Evolutionary conservation across 2,888 invertebrate genomes (phyloP).

Genomic region (Griposia aprilina): DNA sequence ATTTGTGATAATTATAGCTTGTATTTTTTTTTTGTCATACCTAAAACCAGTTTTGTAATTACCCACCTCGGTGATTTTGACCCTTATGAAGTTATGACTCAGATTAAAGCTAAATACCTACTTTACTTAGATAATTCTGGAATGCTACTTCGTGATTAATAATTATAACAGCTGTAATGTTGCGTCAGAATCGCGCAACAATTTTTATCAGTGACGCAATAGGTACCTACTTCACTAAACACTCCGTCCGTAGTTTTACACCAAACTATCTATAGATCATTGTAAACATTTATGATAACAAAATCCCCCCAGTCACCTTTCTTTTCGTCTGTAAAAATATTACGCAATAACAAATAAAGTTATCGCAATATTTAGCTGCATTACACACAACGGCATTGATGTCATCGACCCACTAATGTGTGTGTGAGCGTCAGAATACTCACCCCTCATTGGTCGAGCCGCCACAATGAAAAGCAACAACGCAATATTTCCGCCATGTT

Average conservation of each 20-base stretch:
- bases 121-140: neutral
- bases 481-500: slow-evolving; percentile 64
- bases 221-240: neutral
- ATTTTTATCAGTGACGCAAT: slow-evolving; percentile 44
- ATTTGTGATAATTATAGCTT: too few species aligned
- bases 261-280: slow-evolving; percentile 20
- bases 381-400: slow-evolving; percentile 41
- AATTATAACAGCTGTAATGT: slow-evolving; percentile 8
- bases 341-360: slow-evolving; percentile 59
- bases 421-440: slow-evolving; percentile 53
- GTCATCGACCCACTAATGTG: slow-evolving; percentile 51
- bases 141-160: slow-evolving; percentile 11
- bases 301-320: slow-evolving; percentile 14
- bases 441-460: slow-evolving; percentile 53
- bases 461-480: slow-evolving; percentile 19
- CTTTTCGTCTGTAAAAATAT: slow-evolving; percentile 52
- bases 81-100: neutral
- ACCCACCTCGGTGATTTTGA: too few species aligned
- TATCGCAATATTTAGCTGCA: slow-evolving; percentile 58
- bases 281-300: neutral
- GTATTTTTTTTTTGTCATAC: too few species aligned
- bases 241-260: neutral
- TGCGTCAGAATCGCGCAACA: slow-evolving; percentile 48
- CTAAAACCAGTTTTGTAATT: too few species aligned
- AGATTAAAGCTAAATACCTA: slow-evolving; percentile 1